phyloP scores from a whole-genome alignment of 2,797 vertebrate species.

The Salmo trutta region DNA sequence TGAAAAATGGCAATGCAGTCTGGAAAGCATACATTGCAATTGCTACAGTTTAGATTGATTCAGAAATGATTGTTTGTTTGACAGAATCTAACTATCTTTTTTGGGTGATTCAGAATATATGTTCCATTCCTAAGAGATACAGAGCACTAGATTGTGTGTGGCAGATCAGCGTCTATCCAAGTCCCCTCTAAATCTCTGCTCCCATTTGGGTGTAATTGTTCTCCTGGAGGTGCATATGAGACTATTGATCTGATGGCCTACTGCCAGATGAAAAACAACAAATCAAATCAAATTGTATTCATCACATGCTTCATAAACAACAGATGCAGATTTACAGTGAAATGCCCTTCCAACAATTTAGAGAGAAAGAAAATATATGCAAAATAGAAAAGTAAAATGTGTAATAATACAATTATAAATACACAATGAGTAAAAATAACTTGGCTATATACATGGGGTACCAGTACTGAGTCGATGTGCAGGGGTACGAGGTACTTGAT shows the following conservation, averaged over 20 bases:
- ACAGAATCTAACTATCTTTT: conserved; percentile 18
- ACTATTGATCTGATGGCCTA: conserved; percentile 31
- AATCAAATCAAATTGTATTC: too few relatives aligned
- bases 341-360: too few relatives aligned
- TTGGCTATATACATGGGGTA: too few relatives aligned
- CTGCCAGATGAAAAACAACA: conserved; percentile 37
- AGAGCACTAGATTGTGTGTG: conserved; percentile 43
- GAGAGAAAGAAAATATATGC: too few relatives aligned
- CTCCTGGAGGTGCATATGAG: conserved; percentile 25
- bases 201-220: conserved; percentile 18
- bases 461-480: too few relatives aligned
- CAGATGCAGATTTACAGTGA: too few relatives aligned
- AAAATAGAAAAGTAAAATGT: too few relatives aligned
- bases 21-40: conserved; percentile 30
- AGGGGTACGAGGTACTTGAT: too few relatives aligned
- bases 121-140: conserved; percentile 19
- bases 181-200: conserved; percentile 29
- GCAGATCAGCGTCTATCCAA: conserved; percentile 11
- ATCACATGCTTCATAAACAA: too few relatives aligned
- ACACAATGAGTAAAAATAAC: too few relatives aligned
- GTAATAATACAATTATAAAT: too few relatives aligned
- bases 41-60: background rate
- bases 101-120: conserved; percentile 3
- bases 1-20: conserved; percentile 15
- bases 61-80: background rate